These are phyloP conservation scores for Porites evermanni DNA, from an alignment of 92 coral and sea anemone genomes.

Conservation along the genomic window DNA sequence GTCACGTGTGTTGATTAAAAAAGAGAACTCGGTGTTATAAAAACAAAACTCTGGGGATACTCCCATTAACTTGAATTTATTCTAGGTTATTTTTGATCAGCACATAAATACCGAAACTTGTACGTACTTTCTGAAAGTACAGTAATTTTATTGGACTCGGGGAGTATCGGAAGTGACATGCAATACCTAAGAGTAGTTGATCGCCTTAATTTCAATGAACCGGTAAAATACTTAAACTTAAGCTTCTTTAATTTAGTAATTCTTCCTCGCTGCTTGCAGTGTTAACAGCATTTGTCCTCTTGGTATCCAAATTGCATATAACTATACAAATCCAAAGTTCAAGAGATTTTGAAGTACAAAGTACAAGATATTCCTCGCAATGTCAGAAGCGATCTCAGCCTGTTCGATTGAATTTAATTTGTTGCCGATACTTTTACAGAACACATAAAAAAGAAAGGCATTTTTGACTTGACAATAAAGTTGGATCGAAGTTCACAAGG, in stretches of 20 bases:
- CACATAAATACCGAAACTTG: not conserved
- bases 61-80: no score
- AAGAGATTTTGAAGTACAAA: conserved; percentile 11
- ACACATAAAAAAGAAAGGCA: no score
- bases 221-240: not conserved
- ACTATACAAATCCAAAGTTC: conserved; percentile 26
- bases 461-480: no score
- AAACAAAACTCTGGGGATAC: no score
- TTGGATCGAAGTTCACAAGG: not conserved
- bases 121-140: not conserved
- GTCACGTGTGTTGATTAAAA: no score
- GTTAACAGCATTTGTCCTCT: not conserved
- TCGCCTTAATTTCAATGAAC: not conserved
- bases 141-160: not conserved
- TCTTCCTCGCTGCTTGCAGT: not conserved
- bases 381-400: not conserved
- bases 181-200: not conserved
- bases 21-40: no score
- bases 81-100: not conserved
- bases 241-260: not conserved
- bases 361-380: not conserved
- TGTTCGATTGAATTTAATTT: not conserved
- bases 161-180: not conserved
- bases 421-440: not conserved
- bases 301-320: no score